Conservation (phyloP, 2,113 vertebrate genomes). For the Perca fluviatilis region DNA sequence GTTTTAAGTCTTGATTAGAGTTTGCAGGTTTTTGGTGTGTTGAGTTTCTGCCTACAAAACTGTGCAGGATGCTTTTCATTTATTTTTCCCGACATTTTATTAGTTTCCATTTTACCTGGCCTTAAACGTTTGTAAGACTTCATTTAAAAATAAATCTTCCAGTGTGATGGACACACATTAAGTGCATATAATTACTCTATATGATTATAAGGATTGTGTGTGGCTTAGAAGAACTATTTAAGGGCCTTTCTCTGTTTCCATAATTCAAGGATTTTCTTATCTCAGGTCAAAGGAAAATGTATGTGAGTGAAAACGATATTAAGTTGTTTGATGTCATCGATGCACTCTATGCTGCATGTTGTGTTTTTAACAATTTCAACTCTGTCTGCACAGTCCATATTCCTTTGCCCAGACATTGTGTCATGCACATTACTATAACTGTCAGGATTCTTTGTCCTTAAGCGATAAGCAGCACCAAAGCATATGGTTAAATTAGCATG, state of each 20-base stretch:
- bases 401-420: background rate
- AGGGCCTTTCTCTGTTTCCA: background rate
- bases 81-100: background rate
- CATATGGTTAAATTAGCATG: slow-evolving; percentile 21
- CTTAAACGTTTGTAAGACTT: slow-evolving; percentile 25
- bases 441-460: slow-evolving; percentile 9
- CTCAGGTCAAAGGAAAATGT: slow-evolving; percentile 56
- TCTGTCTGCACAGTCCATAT: background rate
- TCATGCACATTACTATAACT: background rate
- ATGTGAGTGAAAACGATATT: slow-evolving; percentile 4
- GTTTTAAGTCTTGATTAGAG: background rate
- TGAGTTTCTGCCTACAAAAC: background rate
- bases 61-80: background rate
- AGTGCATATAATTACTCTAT: background rate
- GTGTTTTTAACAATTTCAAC: background rate
- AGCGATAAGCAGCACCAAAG: slow-evolving; percentile 47
- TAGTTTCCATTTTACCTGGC: slow-evolving; percentile 9
- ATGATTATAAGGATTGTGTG: background rate
- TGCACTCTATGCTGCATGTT: slow-evolving; percentile 31
- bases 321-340: slow-evolving; percentile 14
- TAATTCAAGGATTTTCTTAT: slow-evolving; percentile 19
- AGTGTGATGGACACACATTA: background rate
- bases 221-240: background rate
- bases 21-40: background rate
- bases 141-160: background rate